phyloP scores from a whole-genome alignment of 1,140 invertebrate genomes.

The Drosophila burlai region DNA sequence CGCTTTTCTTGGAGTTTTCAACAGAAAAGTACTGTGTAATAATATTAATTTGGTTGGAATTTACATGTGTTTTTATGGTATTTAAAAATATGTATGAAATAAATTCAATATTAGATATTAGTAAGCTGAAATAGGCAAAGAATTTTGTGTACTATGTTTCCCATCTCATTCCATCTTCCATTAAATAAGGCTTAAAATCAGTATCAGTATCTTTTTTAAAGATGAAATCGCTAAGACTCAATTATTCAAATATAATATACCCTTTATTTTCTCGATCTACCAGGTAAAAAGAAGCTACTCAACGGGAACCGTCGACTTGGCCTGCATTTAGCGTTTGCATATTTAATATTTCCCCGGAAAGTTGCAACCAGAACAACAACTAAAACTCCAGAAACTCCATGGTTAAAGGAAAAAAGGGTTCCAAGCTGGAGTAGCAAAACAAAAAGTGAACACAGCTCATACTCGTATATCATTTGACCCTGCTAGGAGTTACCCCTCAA shows the following conservation, averaged over 20 bases:
- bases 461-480: conserved; percentile 76
- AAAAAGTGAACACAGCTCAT: conserved; percentile 38
- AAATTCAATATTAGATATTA: no score
- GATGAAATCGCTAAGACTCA: not conserved
- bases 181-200: not conserved
- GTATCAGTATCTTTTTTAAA: not conserved
- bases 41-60: not conserved
- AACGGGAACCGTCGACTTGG: conserved; percentile 24
- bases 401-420: conserved; percentile 32
- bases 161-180: not conserved
- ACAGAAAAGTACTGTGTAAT: not conserved
- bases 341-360: conserved; percentile 67
- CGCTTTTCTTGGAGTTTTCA: not conserved
- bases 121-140: no score
- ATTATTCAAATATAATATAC: not conserved
- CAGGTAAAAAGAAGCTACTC: conserved; percentile 17
- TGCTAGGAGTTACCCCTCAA: conserved; percentile 32
- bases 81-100: no score
- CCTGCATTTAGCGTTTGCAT: conserved; percentile 66
- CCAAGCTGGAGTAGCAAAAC: conserved; percentile 30
- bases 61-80: not conserved
- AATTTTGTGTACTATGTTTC: not conserved
- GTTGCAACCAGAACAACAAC: conserved; percentile 43
- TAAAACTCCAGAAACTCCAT: conserved; percentile 45
- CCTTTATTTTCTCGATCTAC: not conserved